Evolutionary conservation across 23 tunicate species (phyloP).

Genomic region (Aplidium turbinatum): DNA sequence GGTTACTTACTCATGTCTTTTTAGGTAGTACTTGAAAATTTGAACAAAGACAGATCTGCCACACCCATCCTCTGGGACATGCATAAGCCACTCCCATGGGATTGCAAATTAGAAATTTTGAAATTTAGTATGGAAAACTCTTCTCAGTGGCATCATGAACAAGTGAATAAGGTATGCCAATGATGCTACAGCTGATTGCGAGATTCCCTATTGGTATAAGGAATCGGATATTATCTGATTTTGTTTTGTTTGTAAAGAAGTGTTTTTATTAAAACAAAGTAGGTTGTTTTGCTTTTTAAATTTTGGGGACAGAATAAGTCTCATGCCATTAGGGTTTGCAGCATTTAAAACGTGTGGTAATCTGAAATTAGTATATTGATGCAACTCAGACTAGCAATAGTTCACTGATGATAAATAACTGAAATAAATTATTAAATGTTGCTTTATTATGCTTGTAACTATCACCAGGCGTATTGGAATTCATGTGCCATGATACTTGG

Average conservation of each 20-base stretch:
- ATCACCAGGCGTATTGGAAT: conserved; percentile 67
- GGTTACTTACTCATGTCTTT: background rate
- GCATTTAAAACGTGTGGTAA: no score
- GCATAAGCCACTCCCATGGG: conserved; percentile 55
- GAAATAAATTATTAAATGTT: background rate
- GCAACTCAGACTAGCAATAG: no score
- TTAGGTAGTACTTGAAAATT: background rate
- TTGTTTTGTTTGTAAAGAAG: no score
- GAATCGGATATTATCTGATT: no score
- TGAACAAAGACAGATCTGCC: background rate
- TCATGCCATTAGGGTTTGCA: no score
- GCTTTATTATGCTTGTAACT: background rate
- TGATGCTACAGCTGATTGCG: no score
- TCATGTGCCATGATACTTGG: conserved; percentile 73
- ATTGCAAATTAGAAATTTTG: conserved; percentile 68
- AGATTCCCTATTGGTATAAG: no score
- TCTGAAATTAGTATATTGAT: no score
- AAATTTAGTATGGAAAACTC: conserved; percentile 68
- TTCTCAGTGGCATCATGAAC: conserved; percentile 39
- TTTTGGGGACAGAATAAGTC: no score
- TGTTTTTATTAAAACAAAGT: no score
- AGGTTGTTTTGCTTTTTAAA: no score
- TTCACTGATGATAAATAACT: no score
- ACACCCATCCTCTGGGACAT: conserved; percentile 62
- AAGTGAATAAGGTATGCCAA: conserved; percentile 52